These are phyloP conservation scores for Amaurobius ferox DNA, from an alignment of 2,888 invertebrate species.

Conservation along the genomic window DNA sequence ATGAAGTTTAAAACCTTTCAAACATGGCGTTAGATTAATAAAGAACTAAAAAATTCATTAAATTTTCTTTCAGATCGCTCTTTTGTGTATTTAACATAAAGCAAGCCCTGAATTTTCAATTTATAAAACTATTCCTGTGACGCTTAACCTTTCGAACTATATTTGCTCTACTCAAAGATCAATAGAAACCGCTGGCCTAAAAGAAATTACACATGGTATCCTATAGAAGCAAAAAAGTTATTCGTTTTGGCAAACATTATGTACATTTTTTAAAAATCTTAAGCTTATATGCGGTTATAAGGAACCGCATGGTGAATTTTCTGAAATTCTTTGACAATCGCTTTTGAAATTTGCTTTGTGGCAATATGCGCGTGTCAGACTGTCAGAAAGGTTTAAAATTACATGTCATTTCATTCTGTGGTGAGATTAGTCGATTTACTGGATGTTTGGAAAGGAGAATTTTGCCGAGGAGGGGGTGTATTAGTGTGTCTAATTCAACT, in stretches of 20 bases:
- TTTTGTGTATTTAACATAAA: no score
- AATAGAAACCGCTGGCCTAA: slow-evolving; percentile 1
- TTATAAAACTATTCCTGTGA: no score
- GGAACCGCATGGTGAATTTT: neutral
- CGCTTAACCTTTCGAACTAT: neutral
- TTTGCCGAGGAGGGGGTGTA: no score
- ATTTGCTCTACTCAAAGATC: slow-evolving; percentile 11
- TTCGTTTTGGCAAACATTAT: slow-evolving; percentile 1
- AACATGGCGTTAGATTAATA: no score
- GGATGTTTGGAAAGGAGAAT: no score
- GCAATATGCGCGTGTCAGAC: neutral
- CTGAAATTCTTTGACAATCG: neutral
- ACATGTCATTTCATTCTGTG: neutral
- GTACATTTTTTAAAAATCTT: neutral
- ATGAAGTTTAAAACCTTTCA: no score
- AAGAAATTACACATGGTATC: neutral
- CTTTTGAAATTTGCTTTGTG: slow-evolving; percentile 10
- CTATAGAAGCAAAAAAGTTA: neutral
- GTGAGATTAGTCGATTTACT: neutral
- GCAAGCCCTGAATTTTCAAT: no score
- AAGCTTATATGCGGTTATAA: neutral
- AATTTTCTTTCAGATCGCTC: no score
- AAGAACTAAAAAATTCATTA: no score
- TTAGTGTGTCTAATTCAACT: no score
- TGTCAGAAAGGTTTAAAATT: neutral